Conservation (phyloP, 1,140 invertebrate species). For the Calliphora vicina region DNA sequence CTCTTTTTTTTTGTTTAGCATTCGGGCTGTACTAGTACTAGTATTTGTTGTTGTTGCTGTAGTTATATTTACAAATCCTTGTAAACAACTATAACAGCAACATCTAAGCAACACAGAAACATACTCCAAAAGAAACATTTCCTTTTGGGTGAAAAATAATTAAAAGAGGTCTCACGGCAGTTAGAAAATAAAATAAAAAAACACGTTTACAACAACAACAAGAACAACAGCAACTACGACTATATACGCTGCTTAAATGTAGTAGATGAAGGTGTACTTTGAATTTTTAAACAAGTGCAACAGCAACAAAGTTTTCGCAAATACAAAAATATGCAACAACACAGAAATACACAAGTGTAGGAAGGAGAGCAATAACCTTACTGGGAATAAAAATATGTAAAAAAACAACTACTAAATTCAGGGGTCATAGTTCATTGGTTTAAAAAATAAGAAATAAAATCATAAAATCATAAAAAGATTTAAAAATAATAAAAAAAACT, state of each 20-base stretch:
- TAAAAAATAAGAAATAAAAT: background rate
- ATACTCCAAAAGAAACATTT: constrained; percentile 1
- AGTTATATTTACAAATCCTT: background rate
- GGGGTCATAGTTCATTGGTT: background rate
- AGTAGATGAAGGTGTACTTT: background rate
- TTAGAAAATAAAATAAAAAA: background rate
- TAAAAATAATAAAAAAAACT: background rate
- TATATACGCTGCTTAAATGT: background rate
- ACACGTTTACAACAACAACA: background rate
- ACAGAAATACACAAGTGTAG: background rate
- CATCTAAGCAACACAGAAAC: background rate
- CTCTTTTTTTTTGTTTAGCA: background rate
- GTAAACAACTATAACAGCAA: background rate
- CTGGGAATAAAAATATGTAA: background rate
- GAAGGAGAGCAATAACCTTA: background rate
- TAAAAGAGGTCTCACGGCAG: background rate
- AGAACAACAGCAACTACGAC: background rate
- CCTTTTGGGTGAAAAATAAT: constrained; percentile 1
- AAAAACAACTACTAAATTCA: background rate
- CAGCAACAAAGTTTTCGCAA: background rate
- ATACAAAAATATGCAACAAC: too few relatives aligned
- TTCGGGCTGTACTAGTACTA: too few relatives aligned
- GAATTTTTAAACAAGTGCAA: constrained; percentile 1
- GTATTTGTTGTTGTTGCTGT: background rate
- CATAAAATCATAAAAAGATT: background rate